Evolutionary conservation across 2,888 invertebrate species (phyloP).

Genomic region (Ectobius pallidus): DNA sequence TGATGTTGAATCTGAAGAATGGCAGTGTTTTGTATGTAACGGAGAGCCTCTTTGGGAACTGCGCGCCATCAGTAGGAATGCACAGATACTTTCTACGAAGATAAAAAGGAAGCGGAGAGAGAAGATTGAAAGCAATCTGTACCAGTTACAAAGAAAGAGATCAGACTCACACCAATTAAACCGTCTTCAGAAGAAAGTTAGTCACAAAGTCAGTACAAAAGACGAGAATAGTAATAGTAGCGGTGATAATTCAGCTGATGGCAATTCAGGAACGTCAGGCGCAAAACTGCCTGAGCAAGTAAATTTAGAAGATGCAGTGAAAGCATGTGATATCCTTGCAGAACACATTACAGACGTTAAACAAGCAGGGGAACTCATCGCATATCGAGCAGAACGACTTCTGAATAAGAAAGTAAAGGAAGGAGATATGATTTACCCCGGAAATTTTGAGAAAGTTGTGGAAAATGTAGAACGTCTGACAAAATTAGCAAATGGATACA

Average conservation of each 20-base stretch:
- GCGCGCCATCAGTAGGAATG: constrained; percentile 51
- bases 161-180: too few relatives aligned
- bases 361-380: background rate
- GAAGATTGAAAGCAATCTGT: too few relatives aligned
- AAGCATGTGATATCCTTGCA: background rate
- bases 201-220: too few relatives aligned
- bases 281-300: too few relatives aligned
- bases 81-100: constrained; percentile 12
- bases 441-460: background rate
- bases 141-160: too few relatives aligned
- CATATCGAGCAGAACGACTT: background rate
- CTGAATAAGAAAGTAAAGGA: background rate
- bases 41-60: constrained; percentile 53
- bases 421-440: background rate
- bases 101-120: constrained; percentile 27
- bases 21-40: constrained; percentile 60
- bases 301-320: too few relatives aligned
- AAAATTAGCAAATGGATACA: background rate
- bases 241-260: too few relatives aligned
- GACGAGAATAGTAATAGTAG: too few relatives aligned
- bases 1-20: constrained; percentile 50
- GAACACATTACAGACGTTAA: background rate
- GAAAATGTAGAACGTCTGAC: background rate
- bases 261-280: too few relatives aligned
- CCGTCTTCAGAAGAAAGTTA: too few relatives aligned